Base-by-base conservation (phyloP, 2,113 vertebrate genomes). In the Parus major region DNA sequence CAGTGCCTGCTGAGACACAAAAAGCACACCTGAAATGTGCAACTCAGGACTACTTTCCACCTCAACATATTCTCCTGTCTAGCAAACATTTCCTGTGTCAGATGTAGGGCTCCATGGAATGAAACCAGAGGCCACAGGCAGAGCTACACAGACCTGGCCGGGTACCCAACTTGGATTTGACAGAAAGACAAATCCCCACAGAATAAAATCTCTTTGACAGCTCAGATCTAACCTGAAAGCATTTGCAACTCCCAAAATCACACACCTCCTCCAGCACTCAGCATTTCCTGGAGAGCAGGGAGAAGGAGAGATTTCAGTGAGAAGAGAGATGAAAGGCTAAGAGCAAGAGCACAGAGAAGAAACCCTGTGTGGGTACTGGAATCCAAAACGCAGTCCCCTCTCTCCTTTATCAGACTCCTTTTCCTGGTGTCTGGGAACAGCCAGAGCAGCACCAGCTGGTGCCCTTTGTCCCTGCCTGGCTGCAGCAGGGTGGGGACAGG, bases 331-430 rank as follows among this genome's bases (percentile, higher is more conserved):
- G 24, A 49, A 90, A 84, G 28, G 39, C 23, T 50, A 25, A 78
- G 49, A 72, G 41, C n/a, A 60, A 59, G 36, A 49, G 18, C 33
- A 44, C 0, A 0, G 19, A 71, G 57, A n/a, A 82, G 33, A 75
- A 78, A 29, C 13, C 11, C 15, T 21, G 14, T 2, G 16, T 14
- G 31, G 13, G 12, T 76, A 25, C 19, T 31, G 33, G 11, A 20
- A 41, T 35, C 12, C 41, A 68, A 44, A 71, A 2, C 14, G 55
- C 49, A 72, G 22, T 5, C 12, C 2, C 0, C 29, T 52, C 31
- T 56, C 28, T 76, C 24, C 57, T 44, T 33, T 17, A 17, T 28
- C 60, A 61, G 42, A 31, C 10, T 16, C 3, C 24, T 18, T 53
- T 63, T 25, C 35, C 46, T 11, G 33, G 16, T 11, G 5, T 21